phyloP scores from a whole-genome alignment of 2,888 invertebrate genomes.

The Andrena marginata region DNA sequence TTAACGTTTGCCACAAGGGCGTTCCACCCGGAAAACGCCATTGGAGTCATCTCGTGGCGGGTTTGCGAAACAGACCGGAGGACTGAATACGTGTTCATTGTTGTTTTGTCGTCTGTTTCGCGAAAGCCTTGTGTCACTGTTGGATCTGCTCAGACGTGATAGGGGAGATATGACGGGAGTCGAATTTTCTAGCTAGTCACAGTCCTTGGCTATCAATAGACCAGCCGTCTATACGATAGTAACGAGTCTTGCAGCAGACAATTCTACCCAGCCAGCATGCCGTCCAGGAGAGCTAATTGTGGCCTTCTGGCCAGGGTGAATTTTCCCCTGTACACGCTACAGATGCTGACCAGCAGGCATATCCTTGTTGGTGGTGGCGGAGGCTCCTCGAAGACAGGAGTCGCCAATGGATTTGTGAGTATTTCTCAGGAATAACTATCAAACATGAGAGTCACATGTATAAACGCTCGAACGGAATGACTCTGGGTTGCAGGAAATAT shows the following conservation, averaged over 20 bases:
- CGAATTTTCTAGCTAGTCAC: conserved; percentile 58
- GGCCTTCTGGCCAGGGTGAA: conserved; percentile 94
- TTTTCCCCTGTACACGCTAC: conserved; percentile 96
- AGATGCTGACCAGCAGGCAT: conserved; percentile 96
- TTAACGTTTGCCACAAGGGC: background rate
- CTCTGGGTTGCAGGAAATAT: conserved; percentile 91
- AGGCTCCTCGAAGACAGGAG: conserved; percentile 98
- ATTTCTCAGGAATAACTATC: background rate
- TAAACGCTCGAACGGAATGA: no score
- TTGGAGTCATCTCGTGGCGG: conserved; percentile 36
- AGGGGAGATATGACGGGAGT: conserved; percentile 23
- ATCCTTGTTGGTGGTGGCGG: conserved; percentile 99
- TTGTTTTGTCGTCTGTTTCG: conserved; percentile 54
- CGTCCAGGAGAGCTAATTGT: conserved; percentile 88
- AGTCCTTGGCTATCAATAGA: conserved; percentile 42
- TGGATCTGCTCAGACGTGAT: conserved; percentile 3
- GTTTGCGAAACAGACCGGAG: background rate
- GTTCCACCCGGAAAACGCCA: conserved; percentile 9
- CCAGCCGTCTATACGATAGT: conserved; percentile 25
- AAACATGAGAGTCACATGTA: background rate
- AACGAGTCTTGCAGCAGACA: background rate
- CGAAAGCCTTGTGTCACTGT: background rate
- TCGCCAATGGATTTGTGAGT: conserved; percentile 98
- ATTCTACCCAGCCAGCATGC: conserved; percentile 84
- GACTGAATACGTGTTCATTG: conserved; percentile 62